Conservation (phyloP, 2,888 invertebrate genomes). For the Platypus cylindrus region DNA sequence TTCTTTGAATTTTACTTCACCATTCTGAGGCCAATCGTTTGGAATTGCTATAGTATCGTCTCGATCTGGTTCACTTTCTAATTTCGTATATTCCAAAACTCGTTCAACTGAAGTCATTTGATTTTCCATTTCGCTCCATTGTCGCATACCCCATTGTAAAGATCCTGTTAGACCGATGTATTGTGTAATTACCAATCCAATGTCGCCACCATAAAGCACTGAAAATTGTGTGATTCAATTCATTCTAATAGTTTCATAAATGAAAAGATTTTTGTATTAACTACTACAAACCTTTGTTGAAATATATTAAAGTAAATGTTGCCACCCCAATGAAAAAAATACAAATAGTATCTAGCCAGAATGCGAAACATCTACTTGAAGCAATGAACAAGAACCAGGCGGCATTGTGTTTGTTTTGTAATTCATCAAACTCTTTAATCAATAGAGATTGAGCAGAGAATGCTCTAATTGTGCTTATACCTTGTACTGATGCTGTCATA, state of each 20-base stretch:
- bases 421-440: constrained; percentile 47
- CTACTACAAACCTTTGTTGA: constrained; percentile 21
- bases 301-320: constrained; percentile 19
- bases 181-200: constrained; percentile 70
- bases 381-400: constrained; percentile 58
- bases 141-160: constrained; percentile 55
- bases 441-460: constrained; percentile 52
- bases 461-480: constrained; percentile 63
- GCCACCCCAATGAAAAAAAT: constrained; percentile 43
- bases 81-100: constrained; percentile 25
- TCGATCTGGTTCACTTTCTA: constrained; percentile 26
- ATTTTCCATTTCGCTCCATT: constrained; percentile 71
- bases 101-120: constrained; percentile 35
- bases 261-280: neutral
- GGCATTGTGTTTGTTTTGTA: constrained; percentile 55
- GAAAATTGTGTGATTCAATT: no score
- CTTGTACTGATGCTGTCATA: constrained; percentile 61
- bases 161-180: constrained; percentile 55
- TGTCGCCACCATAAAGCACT: constrained; percentile 54
- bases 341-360: constrained; percentile 56
- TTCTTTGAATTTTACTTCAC: constrained; percentile 53
- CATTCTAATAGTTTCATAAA: neutral
- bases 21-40: constrained; percentile 59
- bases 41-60: constrained; percentile 35
- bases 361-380: constrained; percentile 56